Base-by-base conservation (phyloP, 2,113 vertebrate species). In the Cochlearius cochlearius region DNA sequence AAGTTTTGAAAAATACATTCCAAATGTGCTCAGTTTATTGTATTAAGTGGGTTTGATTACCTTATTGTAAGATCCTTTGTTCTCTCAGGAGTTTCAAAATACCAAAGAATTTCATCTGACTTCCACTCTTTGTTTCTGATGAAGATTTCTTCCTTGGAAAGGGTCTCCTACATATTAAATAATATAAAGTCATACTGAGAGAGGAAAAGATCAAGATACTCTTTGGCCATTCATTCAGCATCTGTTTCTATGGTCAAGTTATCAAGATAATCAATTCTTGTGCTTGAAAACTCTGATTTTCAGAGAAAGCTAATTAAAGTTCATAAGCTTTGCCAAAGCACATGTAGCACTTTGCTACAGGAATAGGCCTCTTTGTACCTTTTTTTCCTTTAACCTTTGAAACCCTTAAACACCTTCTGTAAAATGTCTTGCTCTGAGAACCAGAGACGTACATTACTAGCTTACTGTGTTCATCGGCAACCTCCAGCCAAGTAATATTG, bases 271-370 rank as follows among this genome's bases (percentile, higher is more conserved):
- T 32, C 1, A 43, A 11, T 66, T 68, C 8, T 55, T 60, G 18
- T 68, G n/a, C 62, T 78, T 49, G 55, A 82, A 67, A 56, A 1
- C 10, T 43, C 26, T 83, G 22, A 14, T 50, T 62, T 53, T 79
- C 29, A 53, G n/a, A 32, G 12, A 41, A 22, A 66, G 13, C 18
- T 79, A 29, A 12, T 52, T 43, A 6, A 74, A 77, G 34, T 30
- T 80, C 10, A 11, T 73, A 10, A 69, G n/a, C 16, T 85, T 87
- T 84, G 22, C n/a, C 17, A n/a, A 34, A 55, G 49, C 72, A 45
- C 4, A 4, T 6, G 11, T 63, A 41, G 9, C 0, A 0, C 25
- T 80, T 86, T 22, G 8, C 39, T 63, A 8, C 18, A 49, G 50
- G 14, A 76, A 10, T 6, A 63, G 23, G 29, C 30, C 9, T 41